phyloP scores from a whole-genome alignment of 1,140 invertebrate species.

The Colletes gigas region DNA sequence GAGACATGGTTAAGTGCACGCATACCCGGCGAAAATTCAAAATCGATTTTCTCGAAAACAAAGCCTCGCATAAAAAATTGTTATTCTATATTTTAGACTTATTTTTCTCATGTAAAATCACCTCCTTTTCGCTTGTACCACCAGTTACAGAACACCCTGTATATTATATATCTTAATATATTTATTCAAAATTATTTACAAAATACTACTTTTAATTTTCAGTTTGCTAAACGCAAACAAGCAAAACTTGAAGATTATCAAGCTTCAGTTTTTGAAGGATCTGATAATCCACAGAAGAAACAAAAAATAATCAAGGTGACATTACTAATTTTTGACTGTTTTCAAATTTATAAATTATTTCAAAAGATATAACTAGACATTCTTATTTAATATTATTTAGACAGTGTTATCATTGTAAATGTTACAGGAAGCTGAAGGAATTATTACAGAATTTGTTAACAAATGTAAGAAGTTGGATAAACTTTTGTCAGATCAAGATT shows the following conservation, averaged over 20 bases:
- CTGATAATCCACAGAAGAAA: conserved; percentile 77
- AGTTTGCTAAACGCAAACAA: conserved; percentile 69
- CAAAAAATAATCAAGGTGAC: conserved; percentile 77
- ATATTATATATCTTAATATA: no score
- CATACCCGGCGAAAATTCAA: no score
- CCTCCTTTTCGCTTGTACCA: conserved; percentile 4
- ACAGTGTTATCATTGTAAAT: conserved; percentile 34
- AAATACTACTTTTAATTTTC: conserved; percentile 28
- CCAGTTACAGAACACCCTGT: no score
- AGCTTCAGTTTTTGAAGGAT: conserved; percentile 76
- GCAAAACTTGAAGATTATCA: conserved; percentile 63
- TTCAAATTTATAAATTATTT: background rate
- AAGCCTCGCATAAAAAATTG: no score
- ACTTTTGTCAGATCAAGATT: conserved; percentile 75
- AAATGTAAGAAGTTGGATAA: conserved; percentile 81
- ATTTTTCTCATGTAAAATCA: no score
- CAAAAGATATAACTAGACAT: conserved; percentile 25
- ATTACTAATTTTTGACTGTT: background rate
- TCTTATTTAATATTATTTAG: conserved; percentile 7
- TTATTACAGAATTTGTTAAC: conserved; percentile 82
- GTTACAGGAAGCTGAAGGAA: conserved; percentile 81
- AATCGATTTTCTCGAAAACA: no score
- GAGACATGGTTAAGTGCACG: no score
- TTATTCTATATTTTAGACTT: no score
- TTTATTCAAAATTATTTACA: no score